Conservation (phyloP, 2,797 vertebrate species). For the Sebastes steindachneri region DNA sequence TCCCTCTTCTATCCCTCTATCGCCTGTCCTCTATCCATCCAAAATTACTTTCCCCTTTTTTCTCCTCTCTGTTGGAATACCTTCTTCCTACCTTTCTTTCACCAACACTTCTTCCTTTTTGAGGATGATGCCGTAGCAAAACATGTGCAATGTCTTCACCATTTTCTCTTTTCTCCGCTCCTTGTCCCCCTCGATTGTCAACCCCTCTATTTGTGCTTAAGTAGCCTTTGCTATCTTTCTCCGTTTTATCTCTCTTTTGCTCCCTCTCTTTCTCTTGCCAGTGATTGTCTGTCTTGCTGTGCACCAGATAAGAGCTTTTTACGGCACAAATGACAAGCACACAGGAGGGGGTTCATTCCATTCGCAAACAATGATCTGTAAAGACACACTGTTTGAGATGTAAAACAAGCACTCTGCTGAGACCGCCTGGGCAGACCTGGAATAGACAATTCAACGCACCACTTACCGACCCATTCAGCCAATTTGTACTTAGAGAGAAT, state of each 20-base stretch:
- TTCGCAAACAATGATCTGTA: constrained; percentile 72
- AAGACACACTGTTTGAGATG: constrained; percentile 59
- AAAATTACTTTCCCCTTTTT: background rate
- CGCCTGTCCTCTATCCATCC: background rate
- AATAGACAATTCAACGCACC: constrained; percentile 74
- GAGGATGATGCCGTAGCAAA: background rate
- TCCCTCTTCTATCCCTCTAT: background rate
- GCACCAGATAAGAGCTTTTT: constrained; percentile 61
- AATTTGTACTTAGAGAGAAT: constrained; percentile 54
- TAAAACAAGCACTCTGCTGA: constrained; percentile 59
- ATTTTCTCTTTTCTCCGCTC: background rate
- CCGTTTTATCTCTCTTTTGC: constrained; percentile 2
- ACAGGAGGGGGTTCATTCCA: constrained; percentile 58
- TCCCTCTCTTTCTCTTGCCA: background rate
- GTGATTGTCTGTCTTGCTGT: constrained; percentile 58
- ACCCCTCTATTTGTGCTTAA: constrained; percentile 9
- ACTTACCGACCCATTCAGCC: constrained; percentile 65
- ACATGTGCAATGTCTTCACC: background rate
- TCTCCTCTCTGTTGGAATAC: background rate
- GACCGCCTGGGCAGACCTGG: constrained; percentile 63
- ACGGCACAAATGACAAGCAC: constrained; percentile 56
- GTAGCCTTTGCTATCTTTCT: constrained; percentile 7
- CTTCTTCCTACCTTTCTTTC: background rate
- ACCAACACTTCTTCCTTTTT: background rate
- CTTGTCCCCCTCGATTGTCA: constrained; percentile 13